Conservation (phyloP, 2,888 invertebrate genomes). For the Spisula subtruncata region DNA sequence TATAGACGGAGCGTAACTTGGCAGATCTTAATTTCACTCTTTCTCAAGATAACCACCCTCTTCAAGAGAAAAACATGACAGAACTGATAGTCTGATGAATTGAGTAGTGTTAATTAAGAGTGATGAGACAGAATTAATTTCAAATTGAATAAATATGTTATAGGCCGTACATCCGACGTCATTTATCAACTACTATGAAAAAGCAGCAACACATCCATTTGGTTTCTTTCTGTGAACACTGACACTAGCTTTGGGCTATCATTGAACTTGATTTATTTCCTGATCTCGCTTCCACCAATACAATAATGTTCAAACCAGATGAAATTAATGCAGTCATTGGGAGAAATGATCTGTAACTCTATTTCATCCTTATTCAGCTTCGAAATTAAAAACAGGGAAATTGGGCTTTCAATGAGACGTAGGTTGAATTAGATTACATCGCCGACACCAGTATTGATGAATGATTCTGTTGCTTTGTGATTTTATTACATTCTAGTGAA, state of each 20-base stretch:
- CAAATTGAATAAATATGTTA: conserved; percentile 67
- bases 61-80: conserved; percentile 26
- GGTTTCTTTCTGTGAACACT: conserved; percentile 1
- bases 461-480: background rate
- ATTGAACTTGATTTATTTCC: background rate
- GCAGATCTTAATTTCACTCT: background rate
- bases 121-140: conserved; percentile 61
- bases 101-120: conserved; percentile 51
- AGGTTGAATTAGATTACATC: background rate
- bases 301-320: conserved; percentile 12
- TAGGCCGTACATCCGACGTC: conserved; percentile 34
- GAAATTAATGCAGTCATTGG: conserved; percentile 28
- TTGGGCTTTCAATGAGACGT: conserved; percentile 17
- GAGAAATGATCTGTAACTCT: conserved; percentile 25
- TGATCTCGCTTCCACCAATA: conserved; percentile 14
- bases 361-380: background rate
- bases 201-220: conserved; percentile 40
- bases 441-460: background rate
- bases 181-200: conserved; percentile 47
- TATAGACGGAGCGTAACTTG: background rate
- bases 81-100: conserved; percentile 38
- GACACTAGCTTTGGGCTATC: conserved; percentile 27
- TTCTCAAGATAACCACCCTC: background rate
- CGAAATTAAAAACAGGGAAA: conserved; percentile 13
- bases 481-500: background rate